Percentiles rank a stretch among this genome's conserved stretches.
Conservation (phyloP, 2,797 vertebrate species). For the Vipera ursinii region DNA sequence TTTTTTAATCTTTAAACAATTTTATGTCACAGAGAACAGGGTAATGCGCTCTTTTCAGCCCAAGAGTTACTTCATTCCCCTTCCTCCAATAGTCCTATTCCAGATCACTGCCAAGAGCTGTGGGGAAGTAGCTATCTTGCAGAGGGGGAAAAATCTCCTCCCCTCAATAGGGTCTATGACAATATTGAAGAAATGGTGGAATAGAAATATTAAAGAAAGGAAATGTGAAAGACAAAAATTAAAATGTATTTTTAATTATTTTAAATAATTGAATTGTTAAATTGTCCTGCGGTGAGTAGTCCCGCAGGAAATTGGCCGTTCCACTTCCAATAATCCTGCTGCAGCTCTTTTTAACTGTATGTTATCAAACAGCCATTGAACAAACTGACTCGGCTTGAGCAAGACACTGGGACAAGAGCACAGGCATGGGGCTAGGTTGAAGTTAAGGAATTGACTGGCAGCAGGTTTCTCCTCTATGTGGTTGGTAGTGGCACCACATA, state of each 20-base stretch:
- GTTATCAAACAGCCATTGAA: background rate
- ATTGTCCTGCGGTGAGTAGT: background rate
- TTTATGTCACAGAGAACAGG: background rate
- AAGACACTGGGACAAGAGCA: background rate
- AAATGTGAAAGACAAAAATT: background rate
- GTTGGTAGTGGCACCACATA: background rate
- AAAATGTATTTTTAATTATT: background rate
- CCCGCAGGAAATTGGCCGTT: background rate
- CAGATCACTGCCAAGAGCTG: background rate
- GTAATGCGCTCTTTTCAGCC: background rate
- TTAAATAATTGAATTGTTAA: background rate
- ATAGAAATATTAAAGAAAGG: background rate
- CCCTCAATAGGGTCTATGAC: background rate
- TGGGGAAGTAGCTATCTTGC: background rate
- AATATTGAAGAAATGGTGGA: background rate
- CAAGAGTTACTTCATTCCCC: background rate
- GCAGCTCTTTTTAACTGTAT: background rate
- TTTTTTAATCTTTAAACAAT: background rate
- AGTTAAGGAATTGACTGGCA: background rate
- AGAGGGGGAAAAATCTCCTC: background rate
- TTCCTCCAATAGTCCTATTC: background rate
- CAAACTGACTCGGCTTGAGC: background rate
- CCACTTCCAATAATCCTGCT: background rate
- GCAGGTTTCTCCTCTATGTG: background rate
- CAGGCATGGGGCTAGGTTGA: background rate